Evolutionary conservation across 1,140 invertebrate genomes (phyloP).

Genomic region (Pentalonia nigronervosa): DNA sequence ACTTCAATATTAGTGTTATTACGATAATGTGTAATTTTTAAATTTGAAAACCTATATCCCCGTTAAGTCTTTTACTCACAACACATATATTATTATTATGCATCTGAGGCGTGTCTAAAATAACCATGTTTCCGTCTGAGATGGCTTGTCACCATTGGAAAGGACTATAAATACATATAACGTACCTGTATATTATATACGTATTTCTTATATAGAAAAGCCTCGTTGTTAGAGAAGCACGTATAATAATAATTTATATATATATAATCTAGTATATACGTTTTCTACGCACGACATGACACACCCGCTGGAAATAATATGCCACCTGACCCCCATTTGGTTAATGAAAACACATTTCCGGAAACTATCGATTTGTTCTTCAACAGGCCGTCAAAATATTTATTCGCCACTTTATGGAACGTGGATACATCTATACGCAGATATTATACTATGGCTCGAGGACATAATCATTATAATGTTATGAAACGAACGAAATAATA

Average conservation of each 20-base stretch:
- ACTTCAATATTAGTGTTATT: background rate
- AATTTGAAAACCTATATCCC: background rate
- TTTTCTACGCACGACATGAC: background rate
- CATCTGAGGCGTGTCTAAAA: background rate
- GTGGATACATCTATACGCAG: background rate
- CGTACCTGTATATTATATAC: no score
- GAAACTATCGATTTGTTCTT: constrained; percentile 35
- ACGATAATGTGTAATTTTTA: background rate
- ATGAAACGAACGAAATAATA: background rate
- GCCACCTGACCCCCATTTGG: constrained; percentile 46
- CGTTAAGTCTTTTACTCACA: background rate
- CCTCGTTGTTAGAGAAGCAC: background rate
- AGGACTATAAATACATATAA: background rate
- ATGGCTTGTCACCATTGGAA: background rate
- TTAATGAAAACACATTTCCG: constrained; percentile 51
- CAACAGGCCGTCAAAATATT: constrained; percentile 31
- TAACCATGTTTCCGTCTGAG: background rate
- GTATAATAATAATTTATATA: background rate
- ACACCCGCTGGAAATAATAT: constrained; percentile 40
- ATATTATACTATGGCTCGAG: background rate
- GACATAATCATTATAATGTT: background rate
- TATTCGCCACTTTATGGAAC: background rate
- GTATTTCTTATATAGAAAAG: background rate
- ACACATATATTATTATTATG: background rate
- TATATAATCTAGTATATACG: constrained; percentile 16